A percentile compares a stretch with the other conserved stretches of the same genome.
phyloP scores from a whole-genome alignment of 2,888 invertebrate species.

The Tachina lurida region DNA sequence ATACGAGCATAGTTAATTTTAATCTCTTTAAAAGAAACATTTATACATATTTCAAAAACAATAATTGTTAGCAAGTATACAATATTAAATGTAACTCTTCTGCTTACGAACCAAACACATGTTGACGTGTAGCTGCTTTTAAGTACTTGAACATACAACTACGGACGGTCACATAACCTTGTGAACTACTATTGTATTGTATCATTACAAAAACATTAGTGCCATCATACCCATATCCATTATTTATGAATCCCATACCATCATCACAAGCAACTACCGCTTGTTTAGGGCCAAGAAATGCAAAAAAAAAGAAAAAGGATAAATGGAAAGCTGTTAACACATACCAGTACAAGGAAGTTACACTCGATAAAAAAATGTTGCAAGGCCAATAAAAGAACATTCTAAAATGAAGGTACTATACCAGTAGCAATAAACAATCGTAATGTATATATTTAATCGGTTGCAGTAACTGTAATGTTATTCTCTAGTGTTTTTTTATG shows the following conservation, averaged over 20 bases:
- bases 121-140: background rate
- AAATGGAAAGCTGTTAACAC: slow-evolving; percentile 31
- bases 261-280: background rate
- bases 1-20: background rate
- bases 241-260: background rate
- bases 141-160: no score
- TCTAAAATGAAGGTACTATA: no score
- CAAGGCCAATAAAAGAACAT: background rate
- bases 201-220: slow-evolving; percentile 39
- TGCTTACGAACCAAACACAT: background rate
- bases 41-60: background rate
- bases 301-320: slow-evolving; percentile 11
- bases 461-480: no score
- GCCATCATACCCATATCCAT: slow-evolving; percentile 2
- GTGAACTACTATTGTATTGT: slow-evolving; percentile 46
- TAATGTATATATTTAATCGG: no score
- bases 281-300: slow-evolving; percentile 1
- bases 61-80: background rate
- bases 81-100: background rate
- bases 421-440: no score
- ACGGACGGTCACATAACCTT: slow-evolving; percentile 54
- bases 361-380: slow-evolving; percentile 12
- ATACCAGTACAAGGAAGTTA: slow-evolving; percentile 27
- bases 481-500: no score
- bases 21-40: background rate